phyloP scores from a whole-genome alignment of 2,797 vertebrate genomes.

The Manis javanica region DNA sequence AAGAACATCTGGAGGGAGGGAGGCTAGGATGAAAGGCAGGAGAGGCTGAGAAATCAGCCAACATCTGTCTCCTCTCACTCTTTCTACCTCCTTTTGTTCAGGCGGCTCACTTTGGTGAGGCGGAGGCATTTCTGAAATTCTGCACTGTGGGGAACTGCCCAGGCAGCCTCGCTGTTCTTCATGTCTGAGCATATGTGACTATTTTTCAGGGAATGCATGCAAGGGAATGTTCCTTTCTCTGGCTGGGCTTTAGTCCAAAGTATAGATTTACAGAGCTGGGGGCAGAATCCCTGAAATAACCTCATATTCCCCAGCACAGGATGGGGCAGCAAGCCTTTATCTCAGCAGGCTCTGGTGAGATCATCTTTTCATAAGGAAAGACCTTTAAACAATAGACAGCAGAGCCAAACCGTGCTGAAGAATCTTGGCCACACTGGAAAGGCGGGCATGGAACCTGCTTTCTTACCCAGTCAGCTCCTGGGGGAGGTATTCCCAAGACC shows the following conservation, averaged over 20 bases:
- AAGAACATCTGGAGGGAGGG: constrained; percentile 22
- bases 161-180: not conserved
- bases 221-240: not conserved
- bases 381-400: not conserved
- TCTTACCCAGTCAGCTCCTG: not conserved
- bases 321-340: not conserved
- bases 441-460: not conserved
- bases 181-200: constrained; percentile 18
- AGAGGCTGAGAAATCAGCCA: not conserved
- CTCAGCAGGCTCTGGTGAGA: constrained; percentile 14
- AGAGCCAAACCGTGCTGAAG: not conserved
- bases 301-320: not conserved
- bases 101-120: not conserved
- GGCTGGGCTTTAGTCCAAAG: constrained; percentile 43
- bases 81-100: constrained; percentile 3
- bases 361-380: not conserved
- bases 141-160: not conserved
- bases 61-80: not conserved
- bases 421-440: not conserved
- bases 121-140: constrained; percentile 49
- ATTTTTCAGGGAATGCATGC: constrained; percentile 27
- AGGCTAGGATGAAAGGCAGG: not conserved
- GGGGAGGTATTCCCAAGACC: not conserved
- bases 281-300: constrained; percentile 16
- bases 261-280: constrained; percentile 38